phyloP scores from a whole-genome alignment of 2,888 invertebrate species.

The Himalopsyche japonica region DNA sequence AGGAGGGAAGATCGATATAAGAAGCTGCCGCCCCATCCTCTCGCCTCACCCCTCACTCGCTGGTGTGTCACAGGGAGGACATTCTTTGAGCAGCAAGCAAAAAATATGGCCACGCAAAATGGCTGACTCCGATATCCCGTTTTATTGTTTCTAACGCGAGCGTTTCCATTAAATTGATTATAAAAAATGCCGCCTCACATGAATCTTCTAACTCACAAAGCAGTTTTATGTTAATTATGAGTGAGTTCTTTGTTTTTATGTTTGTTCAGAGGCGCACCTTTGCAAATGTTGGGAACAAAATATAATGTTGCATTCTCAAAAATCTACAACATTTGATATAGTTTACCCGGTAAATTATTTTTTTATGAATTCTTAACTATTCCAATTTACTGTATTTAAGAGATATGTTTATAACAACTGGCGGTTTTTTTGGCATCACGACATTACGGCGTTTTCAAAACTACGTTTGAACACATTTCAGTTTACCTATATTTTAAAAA shows the following conservation, averaged over 20 bases:
- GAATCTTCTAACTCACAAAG: background rate
- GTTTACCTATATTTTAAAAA: too few species aligned
- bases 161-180: background rate
- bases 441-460: too few species aligned
- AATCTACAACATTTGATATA: too few species aligned
- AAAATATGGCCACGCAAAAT: slow-evolving; percentile 55
- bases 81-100: slow-evolving; percentile 45
- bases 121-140: slow-evolving; percentile 23
- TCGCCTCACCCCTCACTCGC: slow-evolving; percentile 43
- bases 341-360: too few species aligned
- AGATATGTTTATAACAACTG: too few species aligned
- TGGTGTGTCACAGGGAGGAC: slow-evolving; percentile 43
- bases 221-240: background rate
- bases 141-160: background rate
- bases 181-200: background rate
- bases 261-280: background rate
- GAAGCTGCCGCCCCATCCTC: slow-evolving; percentile 48
- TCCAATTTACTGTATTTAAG: too few species aligned
- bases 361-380: too few species aligned
- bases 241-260: background rate
- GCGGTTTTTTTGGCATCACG: too few species aligned
- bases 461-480: too few species aligned
- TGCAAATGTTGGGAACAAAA: background rate
- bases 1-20: slow-evolving; percentile 50
- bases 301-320: too few species aligned